Evolutionary conservation across 2,888 invertebrate species (phyloP).

Genomic region (Aphodius sticticus): DNA sequence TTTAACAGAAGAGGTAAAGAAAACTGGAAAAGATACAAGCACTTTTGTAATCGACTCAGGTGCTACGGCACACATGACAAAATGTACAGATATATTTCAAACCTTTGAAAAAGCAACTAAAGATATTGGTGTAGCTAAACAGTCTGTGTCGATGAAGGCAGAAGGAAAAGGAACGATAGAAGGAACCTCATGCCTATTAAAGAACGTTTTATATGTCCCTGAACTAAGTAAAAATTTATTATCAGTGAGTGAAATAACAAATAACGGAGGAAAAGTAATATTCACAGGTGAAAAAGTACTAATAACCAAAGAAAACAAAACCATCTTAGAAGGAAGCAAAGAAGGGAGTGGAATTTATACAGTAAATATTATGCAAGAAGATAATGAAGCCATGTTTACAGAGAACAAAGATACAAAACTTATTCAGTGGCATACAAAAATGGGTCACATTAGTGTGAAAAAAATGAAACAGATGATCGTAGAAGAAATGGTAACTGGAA

Average conservation of each 20-base stretch:
- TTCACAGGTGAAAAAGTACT: background rate
- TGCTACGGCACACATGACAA: conserved; percentile 5
- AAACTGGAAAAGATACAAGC: background rate
- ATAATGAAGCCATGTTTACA: background rate
- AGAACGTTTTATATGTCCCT: background rate
- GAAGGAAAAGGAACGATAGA: conserved; percentile 13
- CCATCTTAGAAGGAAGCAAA: background rate
- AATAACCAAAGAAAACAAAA: background rate
- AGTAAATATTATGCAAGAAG: background rate
- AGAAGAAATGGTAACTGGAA: background rate
- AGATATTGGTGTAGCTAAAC: background rate
- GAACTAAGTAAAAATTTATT: background rate
- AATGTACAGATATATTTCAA: background rate
- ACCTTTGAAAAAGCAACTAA: background rate
- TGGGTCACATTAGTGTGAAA: background rate
- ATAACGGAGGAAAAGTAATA: background rate
- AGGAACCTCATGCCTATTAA: background rate
- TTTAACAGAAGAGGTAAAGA: background rate
- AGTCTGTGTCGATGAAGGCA: background rate
- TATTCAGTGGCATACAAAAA: background rate
- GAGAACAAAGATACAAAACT: background rate
- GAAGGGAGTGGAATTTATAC: background rate
- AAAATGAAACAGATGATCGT: background rate
- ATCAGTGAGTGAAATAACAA: background rate
- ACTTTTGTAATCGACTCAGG: conserved; percentile 9